These are phyloP conservation scores for Eudasyphora cyanicolor DNA, from an alignment of 2,888 invertebrate species.

Conservation along the genomic window DNA sequence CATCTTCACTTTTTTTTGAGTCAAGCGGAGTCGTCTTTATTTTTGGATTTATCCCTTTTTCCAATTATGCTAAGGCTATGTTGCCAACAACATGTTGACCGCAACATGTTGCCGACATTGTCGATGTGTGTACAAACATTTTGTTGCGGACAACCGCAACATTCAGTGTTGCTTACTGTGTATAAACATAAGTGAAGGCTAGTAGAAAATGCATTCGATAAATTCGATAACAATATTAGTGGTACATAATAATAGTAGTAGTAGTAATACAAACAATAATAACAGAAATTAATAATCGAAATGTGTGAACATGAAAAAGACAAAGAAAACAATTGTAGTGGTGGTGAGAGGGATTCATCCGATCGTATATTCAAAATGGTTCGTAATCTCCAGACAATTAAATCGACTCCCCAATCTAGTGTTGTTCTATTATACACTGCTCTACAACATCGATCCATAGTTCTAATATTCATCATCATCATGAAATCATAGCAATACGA, in stretches of 20 bases:
- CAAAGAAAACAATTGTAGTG: background rate
- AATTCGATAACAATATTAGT: conserved; percentile 19
- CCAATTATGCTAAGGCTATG: background rate
- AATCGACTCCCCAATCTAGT: conserved; percentile 19
- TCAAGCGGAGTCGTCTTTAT: conserved; percentile 34
- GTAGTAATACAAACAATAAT: background rate
- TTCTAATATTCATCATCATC: background rate
- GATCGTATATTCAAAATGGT: conserved; percentile 24
- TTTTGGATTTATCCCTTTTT: conserved; percentile 21
- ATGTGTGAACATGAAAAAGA: background rate
- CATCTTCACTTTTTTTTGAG: background rate
- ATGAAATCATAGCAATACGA: conserved; percentile 3
- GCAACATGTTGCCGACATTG: background rate
- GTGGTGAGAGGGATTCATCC: conserved; percentile 20
- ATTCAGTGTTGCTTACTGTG: no score
- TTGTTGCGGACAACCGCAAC: conserved; percentile 9
- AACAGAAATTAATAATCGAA: background rate
- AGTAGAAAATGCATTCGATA: conserved; percentile 26
- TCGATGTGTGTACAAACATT: background rate
- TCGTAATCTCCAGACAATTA: background rate
- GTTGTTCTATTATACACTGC: background rate
- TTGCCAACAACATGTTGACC: conserved; percentile 6
- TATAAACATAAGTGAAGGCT: background rate
- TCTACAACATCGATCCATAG: conserved; percentile 25
- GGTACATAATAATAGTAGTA: background rate